Conservation (phyloP, 2,797 vertebrate species). For the Arremon aurantiirostris region DNA sequence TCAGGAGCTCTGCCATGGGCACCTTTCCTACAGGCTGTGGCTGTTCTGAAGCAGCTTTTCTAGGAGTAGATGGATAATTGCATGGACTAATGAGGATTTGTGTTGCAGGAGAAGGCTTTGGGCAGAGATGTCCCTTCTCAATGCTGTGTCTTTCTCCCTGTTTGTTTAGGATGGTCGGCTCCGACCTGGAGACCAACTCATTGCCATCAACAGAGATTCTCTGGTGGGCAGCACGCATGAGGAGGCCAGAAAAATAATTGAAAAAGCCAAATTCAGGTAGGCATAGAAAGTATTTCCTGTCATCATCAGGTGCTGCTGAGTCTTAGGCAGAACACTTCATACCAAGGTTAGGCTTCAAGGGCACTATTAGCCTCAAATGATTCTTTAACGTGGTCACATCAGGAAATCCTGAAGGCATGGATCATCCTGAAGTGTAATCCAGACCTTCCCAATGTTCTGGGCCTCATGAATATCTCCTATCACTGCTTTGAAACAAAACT, state of each 20-base stretch:
- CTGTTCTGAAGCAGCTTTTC: not conserved
- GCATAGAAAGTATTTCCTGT: not conserved
- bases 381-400: not conserved
- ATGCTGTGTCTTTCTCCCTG: not conserved
- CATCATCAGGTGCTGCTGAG: not conserved
- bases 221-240: slow-evolving; percentile 87
- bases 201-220: slow-evolving; percentile 89
- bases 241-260: slow-evolving; percentile 85
- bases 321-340: not conserved
- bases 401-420: not conserved
- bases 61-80: not conserved
- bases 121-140: not conserved
- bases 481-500: not conserved
- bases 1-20: not conserved
- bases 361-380: not conserved
- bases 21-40: not conserved
- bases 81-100: not conserved
- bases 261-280: slow-evolving; percentile 85
- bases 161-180: slow-evolving; percentile 85
- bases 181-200: slow-evolving; percentile 87
- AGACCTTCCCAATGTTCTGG: not conserved
- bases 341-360: not conserved
- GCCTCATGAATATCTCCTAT: not conserved
- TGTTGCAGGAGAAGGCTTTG: not conserved
- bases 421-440: not conserved